These are phyloP conservation scores for Anoncus sp. DNA, from an alignment of 2,888 invertebrate species.

Conservation along the genomic window DNA sequence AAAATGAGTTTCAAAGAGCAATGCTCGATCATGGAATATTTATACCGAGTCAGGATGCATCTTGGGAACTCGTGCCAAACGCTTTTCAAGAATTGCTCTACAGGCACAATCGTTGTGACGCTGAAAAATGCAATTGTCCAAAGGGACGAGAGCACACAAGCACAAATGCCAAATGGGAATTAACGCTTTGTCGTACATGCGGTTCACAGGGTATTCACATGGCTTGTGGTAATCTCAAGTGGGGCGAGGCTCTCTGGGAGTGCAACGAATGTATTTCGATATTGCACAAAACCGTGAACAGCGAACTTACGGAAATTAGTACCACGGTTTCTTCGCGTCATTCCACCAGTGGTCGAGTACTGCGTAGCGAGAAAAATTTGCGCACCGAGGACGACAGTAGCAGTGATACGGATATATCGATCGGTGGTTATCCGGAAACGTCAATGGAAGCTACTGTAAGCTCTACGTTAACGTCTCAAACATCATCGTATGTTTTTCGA, in stretches of 20 bases:
- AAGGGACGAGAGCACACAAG: constrained; percentile 84
- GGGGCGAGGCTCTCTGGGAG: constrained; percentile 81
- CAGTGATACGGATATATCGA: constrained; percentile 78
- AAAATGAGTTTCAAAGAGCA: constrained; percentile 86
- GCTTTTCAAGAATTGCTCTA: constrained; percentile 90
- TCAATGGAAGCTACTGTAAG: constrained; percentile 28
- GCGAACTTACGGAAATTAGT: constrained; percentile 16
- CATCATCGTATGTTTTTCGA: background rate
- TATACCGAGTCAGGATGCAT: constrained; percentile 93
- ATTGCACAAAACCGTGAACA: constrained; percentile 57
- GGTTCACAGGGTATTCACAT: constrained; percentile 85
- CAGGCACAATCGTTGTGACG: constrained; percentile 86
- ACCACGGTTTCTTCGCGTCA: constrained; percentile 41
- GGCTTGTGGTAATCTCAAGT: constrained; percentile 83
- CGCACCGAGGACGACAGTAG: constrained; percentile 50
- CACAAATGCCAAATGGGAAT: constrained; percentile 83
- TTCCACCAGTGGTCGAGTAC: background rate
- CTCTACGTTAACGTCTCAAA: constrained; percentile 16
- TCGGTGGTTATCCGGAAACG: constrained; percentile 72
- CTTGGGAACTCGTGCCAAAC: constrained; percentile 92
- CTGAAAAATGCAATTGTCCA: constrained; percentile 86
- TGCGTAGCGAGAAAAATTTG: background rate
- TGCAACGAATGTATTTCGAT: constrained; percentile 82
- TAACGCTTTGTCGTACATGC: constrained; percentile 84
- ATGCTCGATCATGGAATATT: constrained; percentile 89